These are phyloP conservation scores for Cardinalis cardinalis DNA, from an alignment of 2,113 vertebrate genomes.

Conservation along the genomic window DNA sequence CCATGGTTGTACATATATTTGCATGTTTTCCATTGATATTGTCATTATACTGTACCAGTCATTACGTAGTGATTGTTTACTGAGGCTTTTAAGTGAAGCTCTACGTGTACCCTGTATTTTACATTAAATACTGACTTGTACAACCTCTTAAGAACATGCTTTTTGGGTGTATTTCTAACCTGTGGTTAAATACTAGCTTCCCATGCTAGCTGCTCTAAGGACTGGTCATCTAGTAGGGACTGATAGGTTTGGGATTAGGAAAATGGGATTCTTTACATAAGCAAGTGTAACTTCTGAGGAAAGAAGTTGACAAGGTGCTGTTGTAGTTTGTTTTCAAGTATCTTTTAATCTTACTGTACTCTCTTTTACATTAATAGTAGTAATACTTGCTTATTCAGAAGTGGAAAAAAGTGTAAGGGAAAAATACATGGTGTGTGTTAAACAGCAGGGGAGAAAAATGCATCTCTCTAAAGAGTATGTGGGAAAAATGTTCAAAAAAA, in stretches of 20 bases:
- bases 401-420: neutral
- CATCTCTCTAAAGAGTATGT: neutral
- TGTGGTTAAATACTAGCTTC: neutral
- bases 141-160: neutral
- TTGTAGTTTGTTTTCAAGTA: neutral
- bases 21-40: neutral
- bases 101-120: neutral
- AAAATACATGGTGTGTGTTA: neutral
- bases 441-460: neutral
- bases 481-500: neutral
- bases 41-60: neutral
- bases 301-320: neutral
- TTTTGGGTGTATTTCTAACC: neutral
- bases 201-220: neutral
- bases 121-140: neutral
- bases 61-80: neutral
- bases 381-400: neutral
- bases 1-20: neutral
- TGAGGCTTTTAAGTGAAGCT: neutral
- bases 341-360: neutral
- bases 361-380: neutral
- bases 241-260: neutral
- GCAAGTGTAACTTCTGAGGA: neutral
- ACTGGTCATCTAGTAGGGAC: neutral
- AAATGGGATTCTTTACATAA: neutral